Conservation (phyloP, 2,888 invertebrate species). For the Torymus aiolomorphi region DNA sequence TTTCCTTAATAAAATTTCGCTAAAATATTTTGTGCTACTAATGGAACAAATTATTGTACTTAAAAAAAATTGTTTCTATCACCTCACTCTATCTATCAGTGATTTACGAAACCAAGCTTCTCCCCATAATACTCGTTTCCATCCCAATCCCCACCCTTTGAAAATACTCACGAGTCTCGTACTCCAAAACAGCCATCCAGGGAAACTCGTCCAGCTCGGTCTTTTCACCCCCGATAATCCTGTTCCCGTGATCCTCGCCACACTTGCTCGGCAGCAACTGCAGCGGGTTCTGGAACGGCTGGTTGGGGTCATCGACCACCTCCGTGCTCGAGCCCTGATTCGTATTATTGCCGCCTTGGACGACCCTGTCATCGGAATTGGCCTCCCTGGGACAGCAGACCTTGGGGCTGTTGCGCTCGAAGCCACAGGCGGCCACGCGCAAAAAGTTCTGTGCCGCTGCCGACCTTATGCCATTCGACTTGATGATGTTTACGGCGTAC, state of each 20-base stretch:
- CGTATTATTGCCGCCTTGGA: not conserved
- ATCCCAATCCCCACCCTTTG: no score
- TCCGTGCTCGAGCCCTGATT: conserved; percentile 11
- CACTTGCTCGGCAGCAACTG: conserved; percentile 66
- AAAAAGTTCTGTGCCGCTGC: conserved; percentile 77
- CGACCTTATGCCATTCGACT: conserved; percentile 71
- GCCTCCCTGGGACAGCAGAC: conserved; percentile 79
- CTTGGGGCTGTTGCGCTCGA: conserved; percentile 78
- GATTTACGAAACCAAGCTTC: no score
- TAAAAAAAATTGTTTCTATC: no score
- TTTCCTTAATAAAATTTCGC: no score
- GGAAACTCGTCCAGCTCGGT: conserved; percentile 78
- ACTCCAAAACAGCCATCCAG: conserved; percentile 78
- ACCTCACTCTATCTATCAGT: no score
- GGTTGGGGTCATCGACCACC: not conserved
- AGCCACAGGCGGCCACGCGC: conserved; percentile 83
- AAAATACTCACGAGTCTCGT: conserved; percentile 68
- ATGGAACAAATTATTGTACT: no score
- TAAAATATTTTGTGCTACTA: no score
- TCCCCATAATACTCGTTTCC: no score
- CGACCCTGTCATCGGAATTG: conserved; percentile 37
- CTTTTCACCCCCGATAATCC: conserved; percentile 77
- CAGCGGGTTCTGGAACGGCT: conserved; percentile 15
- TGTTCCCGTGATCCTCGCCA: conserved; percentile 66
- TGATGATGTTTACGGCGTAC: conserved; percentile 73